Conservation (phyloP, 2,888 invertebrate species). For the Drosophila picticornis region DNA sequence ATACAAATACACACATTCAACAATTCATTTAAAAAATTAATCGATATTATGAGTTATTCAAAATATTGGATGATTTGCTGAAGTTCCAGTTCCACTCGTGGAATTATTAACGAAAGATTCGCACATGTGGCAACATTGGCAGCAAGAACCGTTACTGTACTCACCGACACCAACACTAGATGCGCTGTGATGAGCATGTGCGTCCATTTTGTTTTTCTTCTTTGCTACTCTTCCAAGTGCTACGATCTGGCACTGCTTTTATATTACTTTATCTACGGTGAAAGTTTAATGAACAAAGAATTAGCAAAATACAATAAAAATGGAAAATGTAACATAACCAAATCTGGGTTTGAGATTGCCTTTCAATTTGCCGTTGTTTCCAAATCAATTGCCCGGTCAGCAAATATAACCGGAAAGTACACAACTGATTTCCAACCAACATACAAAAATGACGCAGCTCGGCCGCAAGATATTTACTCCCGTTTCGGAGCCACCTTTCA, state of each 20-base stretch:
- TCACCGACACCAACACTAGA: slow-evolving; percentile 81
- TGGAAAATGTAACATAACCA: not conserved
- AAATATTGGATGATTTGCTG: not conserved
- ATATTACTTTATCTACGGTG: slow-evolving; percentile 22
- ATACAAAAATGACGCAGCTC: slow-evolving; percentile 31
- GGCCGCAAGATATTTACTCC: slow-evolving; percentile 3
- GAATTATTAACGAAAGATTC: not conserved
- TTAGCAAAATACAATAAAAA: slow-evolving; percentile 1
- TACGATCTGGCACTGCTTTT: slow-evolving; percentile 3
- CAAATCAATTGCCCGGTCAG: slow-evolving; percentile 33
- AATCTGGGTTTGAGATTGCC: slow-evolving; percentile 7
- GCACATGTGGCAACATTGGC: slow-evolving; percentile 1
- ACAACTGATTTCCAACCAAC: slow-evolving; percentile 24
- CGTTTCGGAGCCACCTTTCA: slow-evolving; percentile 47
- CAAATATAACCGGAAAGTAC: slow-evolving; percentile 40
- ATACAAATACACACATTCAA: not conserved
- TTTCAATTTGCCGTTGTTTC: slow-evolving; percentile 2
- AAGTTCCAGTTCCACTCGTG: not conserved
- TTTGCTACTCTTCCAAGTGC: not conserved
- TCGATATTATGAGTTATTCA: not conserved
- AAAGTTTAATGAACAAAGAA: slow-evolving; percentile 32
- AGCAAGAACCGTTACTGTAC: slow-evolving; percentile 26
- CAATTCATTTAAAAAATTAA: not conserved
- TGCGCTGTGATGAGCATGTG: slow-evolving; percentile 81
- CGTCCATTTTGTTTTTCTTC: slow-evolving; percentile 71